Evolutionary conservation across 2,113 vertebrate species (phyloP).

Genomic region (Myotis yumanensis): DNA sequence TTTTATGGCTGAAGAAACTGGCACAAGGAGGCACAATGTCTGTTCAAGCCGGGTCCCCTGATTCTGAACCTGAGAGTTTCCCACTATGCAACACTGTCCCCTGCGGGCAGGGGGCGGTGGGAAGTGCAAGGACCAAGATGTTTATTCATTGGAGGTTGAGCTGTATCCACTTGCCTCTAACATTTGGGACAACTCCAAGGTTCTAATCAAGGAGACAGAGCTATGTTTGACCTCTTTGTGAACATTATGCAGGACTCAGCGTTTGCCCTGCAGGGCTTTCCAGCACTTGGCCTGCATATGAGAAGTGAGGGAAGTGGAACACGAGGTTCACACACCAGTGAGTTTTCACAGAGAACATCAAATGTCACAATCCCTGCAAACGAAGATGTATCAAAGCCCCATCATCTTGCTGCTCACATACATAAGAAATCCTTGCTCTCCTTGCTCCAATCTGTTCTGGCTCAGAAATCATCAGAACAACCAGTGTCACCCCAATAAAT

Average conservation of each 20-base stretch:
- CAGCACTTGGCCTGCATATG: neutral
- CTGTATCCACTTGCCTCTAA: neutral
- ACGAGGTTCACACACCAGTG: slow-evolving; percentile 54
- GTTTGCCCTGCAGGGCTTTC: neutral
- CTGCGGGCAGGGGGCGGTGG: neutral
- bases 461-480: neutral
- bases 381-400: neutral
- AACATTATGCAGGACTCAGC: neutral
- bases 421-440: neutral
- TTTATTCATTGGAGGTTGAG: neutral
- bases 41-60: neutral
- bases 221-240: neutral
- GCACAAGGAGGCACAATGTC: neutral
- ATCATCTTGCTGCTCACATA: neutral
- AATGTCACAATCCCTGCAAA: slow-evolving; percentile 31
- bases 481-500: neutral
- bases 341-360: slow-evolving; percentile 46
- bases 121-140: neutral
- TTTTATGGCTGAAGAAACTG: neutral
- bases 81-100: neutral
- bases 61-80: neutral
- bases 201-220: neutral
- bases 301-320: slow-evolving; percentile 54
- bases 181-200: neutral
- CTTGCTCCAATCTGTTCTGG: neutral